Evolutionary conservation across 2,888 invertebrate genomes (phyloP).

Genomic region (Dorcus hopei): DNA sequence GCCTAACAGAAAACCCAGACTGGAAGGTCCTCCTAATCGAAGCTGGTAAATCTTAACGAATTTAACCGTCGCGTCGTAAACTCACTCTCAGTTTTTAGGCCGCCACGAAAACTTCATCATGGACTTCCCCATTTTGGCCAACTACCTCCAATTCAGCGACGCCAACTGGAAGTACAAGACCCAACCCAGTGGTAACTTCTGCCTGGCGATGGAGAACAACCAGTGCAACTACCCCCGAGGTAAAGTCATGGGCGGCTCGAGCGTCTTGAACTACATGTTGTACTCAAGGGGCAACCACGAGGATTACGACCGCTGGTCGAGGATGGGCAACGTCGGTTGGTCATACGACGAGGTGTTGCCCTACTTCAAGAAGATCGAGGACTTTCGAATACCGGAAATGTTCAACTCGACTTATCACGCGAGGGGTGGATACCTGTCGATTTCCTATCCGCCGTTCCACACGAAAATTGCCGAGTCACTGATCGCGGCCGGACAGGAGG

Average conservation of each 20-base stretch:
- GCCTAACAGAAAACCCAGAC: slow-evolving; percentile 66
- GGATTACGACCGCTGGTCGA: slow-evolving; percentile 86
- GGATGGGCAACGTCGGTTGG: slow-evolving; percentile 67
- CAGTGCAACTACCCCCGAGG: slow-evolving; percentile 73
- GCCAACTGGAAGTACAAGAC: slow-evolving; percentile 82
- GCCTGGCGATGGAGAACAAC: slow-evolving; percentile 70
- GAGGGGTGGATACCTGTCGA: slow-evolving; percentile 56
- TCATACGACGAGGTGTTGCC: slow-evolving; percentile 74
- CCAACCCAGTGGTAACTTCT: slow-evolving; percentile 68
- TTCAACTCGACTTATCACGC: slow-evolving; percentile 51
- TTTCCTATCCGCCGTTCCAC: slow-evolving; percentile 57
- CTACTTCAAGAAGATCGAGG: slow-evolving; percentile 80
- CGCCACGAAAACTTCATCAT: slow-evolving; percentile 64
- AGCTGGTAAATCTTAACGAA: slow-evolving; percentile 54
- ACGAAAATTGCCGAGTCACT: slow-evolving; percentile 62
- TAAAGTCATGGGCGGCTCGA: slow-evolving; percentile 72
- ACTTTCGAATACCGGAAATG: slow-evolving; percentile 79
- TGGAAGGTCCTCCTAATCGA: slow-evolving; percentile 70
- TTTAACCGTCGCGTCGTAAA: slow-evolving; percentile 54
- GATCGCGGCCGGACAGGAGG: slow-evolving; percentile 59
- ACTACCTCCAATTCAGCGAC: slow-evolving; percentile 67
- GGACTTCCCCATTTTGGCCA: slow-evolving; percentile 73
- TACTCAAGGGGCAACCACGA: slow-evolving; percentile 84
- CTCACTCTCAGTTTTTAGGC: slow-evolving; percentile 71
- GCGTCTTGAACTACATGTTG: slow-evolving; percentile 86